Evolutionary conservation across 1,140 invertebrate species (phyloP), one percentile per base, ranked within the genome.

Genomic region (Hycleus cichorii): DNA sequence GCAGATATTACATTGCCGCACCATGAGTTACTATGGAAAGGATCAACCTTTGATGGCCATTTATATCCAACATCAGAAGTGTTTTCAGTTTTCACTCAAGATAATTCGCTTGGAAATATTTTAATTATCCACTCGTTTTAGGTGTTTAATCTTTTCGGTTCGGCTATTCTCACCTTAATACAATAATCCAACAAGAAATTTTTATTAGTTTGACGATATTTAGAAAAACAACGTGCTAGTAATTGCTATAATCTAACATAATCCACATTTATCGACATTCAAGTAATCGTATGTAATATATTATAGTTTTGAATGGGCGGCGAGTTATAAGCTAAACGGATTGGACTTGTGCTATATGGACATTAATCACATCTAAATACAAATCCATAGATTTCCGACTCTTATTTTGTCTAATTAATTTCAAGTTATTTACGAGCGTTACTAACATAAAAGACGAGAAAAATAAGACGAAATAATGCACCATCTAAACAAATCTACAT

Each of bases 291-390:
- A 57, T 57, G 47, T 39, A 57, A 57, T 47, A 57, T 47, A 57
- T 57, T 57, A 57, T 47, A 57, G 49, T 57, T 57, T 57, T 57
- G 46, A 57, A 48, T 57, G 54, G 54, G 49, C 54, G 42, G 54
- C 11, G n/a, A 25, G 44, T 32, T 11, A 10, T 56, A 56, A 56
- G 54, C 47, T 46, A 48, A 26, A 25, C 54, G 40, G 45, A 57
- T 56, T 44, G 54, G 38, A 48, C 46, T 49, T 26, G 47, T 6
- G 42, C 38, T 49, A 48, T 57, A 49, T 32, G 32, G 46, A 39
- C 54, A 57, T 57, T 57, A 47, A 57, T 57, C 47, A 48, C 38
- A 32, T 32, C 32, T 32, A 32, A 4, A 32, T 32, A 32, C 7
- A 32, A 32, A 32, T 32, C 7, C 32, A 32, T 32, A 32, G 7